A percentile compares a stretch with the other conserved stretches of the same genome.
Evolutionary conservation across 2,113 vertebrate species (phyloP).

Genomic region (Syrrhaptes paradoxus): DNA sequence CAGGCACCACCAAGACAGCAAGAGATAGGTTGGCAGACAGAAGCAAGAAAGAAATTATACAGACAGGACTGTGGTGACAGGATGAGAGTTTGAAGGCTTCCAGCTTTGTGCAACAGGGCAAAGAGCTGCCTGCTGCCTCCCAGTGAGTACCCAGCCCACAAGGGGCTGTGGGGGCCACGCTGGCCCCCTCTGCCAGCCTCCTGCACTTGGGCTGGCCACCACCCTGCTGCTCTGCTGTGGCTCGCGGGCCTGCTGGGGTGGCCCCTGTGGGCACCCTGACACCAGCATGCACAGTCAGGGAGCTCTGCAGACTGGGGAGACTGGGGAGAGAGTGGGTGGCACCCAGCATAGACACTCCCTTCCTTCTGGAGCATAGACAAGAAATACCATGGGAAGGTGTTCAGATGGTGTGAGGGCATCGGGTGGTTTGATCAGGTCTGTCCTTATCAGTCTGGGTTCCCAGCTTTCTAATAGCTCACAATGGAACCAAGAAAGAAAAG

Average conservation of each 20-base stretch:
- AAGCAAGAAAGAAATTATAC: constrained; percentile 44
- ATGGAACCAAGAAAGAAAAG: neutral
- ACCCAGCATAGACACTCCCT: accelerated
- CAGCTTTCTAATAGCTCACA: neutral
- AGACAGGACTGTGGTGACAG: neutral
- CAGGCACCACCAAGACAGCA: constrained; percentile 63
- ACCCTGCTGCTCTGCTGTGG: accelerated
- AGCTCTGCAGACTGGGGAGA: neutral
- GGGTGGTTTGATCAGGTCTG: neutral
- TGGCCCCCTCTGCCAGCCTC: neutral
- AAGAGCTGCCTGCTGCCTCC: neutral
- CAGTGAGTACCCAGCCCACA: neutral
- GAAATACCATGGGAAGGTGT: neutral
- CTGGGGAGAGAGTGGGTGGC: accelerated
- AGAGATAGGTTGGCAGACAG: constrained; percentile 50
- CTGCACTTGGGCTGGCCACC: neutral
- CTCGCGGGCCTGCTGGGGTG: accelerated
- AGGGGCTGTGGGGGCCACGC: accelerated
- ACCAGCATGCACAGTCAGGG: neutral
- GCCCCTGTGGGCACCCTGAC: neutral
- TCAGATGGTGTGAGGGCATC: neutral
- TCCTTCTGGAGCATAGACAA: neutral
- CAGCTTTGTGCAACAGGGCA: neutral
- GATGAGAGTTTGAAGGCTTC: neutral
- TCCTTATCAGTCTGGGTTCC: neutral